These are phyloP conservation scores for Drosophila azteca DNA, from an alignment of 1,140 invertebrate species.

Conservation along the genomic window DNA sequence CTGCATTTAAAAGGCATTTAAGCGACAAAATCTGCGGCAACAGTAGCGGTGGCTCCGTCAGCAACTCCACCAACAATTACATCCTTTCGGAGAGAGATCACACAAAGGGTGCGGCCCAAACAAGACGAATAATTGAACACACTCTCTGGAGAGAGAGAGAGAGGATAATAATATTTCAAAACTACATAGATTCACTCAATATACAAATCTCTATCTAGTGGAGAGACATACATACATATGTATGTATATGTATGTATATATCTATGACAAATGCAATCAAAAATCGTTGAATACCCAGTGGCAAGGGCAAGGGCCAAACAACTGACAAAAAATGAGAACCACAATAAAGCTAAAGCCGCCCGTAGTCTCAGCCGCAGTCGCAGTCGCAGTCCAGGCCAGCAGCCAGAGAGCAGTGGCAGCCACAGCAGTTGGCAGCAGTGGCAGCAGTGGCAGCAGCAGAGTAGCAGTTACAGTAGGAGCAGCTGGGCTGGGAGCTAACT, in stretches of 20 bases:
- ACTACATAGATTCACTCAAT: too few species aligned
- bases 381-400: too few species aligned
- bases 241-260: too few species aligned
- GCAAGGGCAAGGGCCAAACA: constrained; percentile 33
- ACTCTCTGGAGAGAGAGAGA: constrained; percentile 19
- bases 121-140: background rate
- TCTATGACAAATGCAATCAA: constrained; percentile 39
- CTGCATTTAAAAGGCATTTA: constrained; percentile 83
- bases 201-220: too few species aligned
- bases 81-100: constrained; percentile 21
- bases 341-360: constrained; percentile 67
- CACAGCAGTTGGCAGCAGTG: constrained; percentile 31
- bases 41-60: constrained; percentile 39
- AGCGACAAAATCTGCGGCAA: constrained; percentile 75
- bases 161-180: background rate
- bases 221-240: too few species aligned
- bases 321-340: constrained; percentile 52
- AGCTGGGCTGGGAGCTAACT: constrained; percentile 67
- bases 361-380: background rate
- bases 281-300: constrained; percentile 57
- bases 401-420: constrained; percentile 12
- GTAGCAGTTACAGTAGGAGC: constrained; percentile 33
- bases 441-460: constrained; percentile 32
- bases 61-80: constrained; percentile 71
- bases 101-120: background rate